A percentile compares a stretch with the other conserved stretches of the same genome.
These are phyloP conservation scores for Dendropsophus ebraccatus DNA, from an alignment of 2,113 vertebrate genomes.

Conservation along the genomic window DNA sequence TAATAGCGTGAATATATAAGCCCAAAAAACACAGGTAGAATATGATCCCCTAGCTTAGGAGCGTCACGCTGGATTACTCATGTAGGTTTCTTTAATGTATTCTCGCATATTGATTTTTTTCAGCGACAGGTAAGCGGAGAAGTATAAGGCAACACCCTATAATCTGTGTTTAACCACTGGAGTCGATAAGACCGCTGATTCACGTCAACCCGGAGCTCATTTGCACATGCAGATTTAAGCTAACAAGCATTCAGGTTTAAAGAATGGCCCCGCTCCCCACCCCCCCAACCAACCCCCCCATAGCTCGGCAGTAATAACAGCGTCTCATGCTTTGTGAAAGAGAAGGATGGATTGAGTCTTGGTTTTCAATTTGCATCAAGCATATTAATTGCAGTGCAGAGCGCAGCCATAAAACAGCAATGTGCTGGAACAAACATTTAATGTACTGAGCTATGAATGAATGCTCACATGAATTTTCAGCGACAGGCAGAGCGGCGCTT, in stretches of 20 bases:
- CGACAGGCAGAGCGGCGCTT: conserved; percentile 32
- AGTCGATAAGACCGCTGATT: background rate
- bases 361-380: conserved; percentile 57
- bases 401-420: conserved; percentile 54
- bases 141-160: background rate
- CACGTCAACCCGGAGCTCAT: conserved; percentile 16
- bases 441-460: conserved; percentile 57
- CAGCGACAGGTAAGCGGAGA: background rate
- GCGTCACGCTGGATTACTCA: background rate
- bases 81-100: background rate
- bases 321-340: conserved; percentile 48
- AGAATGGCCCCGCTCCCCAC: conserved; percentile 37
- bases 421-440: conserved; percentile 60
- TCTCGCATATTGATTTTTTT: background rate
- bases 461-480: conserved; percentile 55
- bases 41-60: background rate
- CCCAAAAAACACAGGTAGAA: background rate
- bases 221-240: conserved; percentile 47
- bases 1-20: background rate
- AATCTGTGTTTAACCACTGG: conserved; percentile 2
- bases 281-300: too few species aligned
- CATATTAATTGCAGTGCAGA: conserved; percentile 57
- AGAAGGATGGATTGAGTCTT: conserved; percentile 51
- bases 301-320: conserved; percentile 53
- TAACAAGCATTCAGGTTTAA: conserved; percentile 44